phyloP scores from a whole-genome alignment of 2,888 invertebrate genomes.

The Artemia sinica region DNA sequence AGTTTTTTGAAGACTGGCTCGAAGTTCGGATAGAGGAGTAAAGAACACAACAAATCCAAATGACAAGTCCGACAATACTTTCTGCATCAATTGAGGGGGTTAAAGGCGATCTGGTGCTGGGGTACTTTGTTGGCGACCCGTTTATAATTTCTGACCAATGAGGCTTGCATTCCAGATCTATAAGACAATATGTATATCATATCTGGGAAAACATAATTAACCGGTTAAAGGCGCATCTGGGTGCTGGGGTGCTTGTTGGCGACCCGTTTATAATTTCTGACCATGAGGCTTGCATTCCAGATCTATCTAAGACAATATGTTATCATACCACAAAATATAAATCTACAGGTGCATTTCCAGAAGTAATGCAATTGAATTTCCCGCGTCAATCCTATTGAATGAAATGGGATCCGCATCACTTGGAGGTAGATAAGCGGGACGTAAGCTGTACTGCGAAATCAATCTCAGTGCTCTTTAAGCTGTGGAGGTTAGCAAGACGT shows the following conservation, averaged over 20 bases:
- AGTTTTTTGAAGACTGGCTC: conserved; percentile 63
- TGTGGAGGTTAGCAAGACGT: too few relatives aligned
- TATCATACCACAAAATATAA: too few relatives aligned
- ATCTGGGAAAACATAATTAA: too few relatives aligned
- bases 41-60: conserved; percentile 87
- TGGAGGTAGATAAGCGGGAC: too few relatives aligned
- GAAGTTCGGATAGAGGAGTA: conserved; percentile 93
- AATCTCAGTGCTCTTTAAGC: too few relatives aligned
- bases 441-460: too few relatives aligned
- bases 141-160: conserved; percentile 40
- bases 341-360: too few relatives aligned
- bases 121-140: conserved; percentile 27
- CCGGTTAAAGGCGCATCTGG: conserved; percentile 27
- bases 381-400: too few relatives aligned
- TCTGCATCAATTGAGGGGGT: conserved; percentile 59
- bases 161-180: conserved; percentile 58
- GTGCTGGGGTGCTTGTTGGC: conserved; percentile 27
- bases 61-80: conserved; percentile 71
- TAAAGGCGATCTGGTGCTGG: conserved; percentile 26
- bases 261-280: conserved; percentile 34
- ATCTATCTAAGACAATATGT: conserved; percentile 37
- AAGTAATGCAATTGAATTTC: too few relatives aligned
- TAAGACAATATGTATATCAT: conserved; percentile 24
- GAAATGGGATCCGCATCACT: too few relatives aligned
- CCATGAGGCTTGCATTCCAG: conserved; percentile 56